Evolutionary conservation across 2,113 vertebrate genomes (phyloP).

Genomic region (Pipra filicauda): DNA sequence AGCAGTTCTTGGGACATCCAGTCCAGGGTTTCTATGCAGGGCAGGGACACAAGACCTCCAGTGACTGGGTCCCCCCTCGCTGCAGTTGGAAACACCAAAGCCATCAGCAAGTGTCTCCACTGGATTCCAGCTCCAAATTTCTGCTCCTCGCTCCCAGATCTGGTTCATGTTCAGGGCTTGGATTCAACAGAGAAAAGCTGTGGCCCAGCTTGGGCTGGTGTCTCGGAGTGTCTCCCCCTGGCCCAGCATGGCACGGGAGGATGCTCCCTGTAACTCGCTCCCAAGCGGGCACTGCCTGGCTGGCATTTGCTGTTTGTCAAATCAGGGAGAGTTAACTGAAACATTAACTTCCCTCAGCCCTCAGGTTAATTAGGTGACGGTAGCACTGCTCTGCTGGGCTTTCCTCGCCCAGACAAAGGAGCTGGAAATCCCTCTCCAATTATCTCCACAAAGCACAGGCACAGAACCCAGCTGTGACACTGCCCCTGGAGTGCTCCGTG

Average conservation of each 20-base stretch:
- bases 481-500: not conserved
- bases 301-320: not conserved
- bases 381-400: not conserved
- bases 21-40: not conserved
- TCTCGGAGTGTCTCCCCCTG: not conserved
- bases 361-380: not conserved
- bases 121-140: not conserved
- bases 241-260: not conserved
- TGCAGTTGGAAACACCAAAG: not conserved
- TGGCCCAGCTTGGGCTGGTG: not conserved
- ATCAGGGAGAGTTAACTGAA: not conserved
- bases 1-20: not conserved
- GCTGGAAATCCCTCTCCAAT: conserved; percentile 40
- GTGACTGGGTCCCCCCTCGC: rapidly evolving
- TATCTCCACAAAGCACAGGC: not conserved
- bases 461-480: not conserved
- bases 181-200: not conserved
- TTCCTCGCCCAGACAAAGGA: not conserved
- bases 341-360: not conserved
- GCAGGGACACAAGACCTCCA: not conserved
- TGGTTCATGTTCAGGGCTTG: not conserved
- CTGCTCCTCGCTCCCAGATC: not conserved
- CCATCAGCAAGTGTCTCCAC: not conserved
- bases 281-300: not conserved
- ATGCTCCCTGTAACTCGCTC: not conserved